A percentile compares a stretch with the other conserved stretches of the same genome.
phyloP scores from a whole-genome alignment of 2,113 vertebrate genomes.

The Microtus ochrogaster region DNA sequence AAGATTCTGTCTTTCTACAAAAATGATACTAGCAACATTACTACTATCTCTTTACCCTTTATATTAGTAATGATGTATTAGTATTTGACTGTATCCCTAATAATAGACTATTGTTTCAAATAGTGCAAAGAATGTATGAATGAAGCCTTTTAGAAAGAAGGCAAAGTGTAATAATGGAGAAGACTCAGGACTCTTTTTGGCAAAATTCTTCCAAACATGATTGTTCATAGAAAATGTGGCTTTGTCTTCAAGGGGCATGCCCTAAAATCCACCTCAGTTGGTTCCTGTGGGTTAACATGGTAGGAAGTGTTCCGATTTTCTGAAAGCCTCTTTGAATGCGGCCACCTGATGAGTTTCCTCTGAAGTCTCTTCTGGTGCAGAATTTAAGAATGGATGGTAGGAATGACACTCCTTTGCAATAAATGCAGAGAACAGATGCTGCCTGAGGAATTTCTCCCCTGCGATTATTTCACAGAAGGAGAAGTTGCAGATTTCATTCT shows the following conservation, averaged over 20 bases:
- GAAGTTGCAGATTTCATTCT: not conserved
- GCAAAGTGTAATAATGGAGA: not conserved
- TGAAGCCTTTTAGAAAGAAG: not conserved
- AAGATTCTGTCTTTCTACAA: not conserved
- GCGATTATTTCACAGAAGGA: conserved; percentile 7
- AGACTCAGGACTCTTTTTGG: not conserved
- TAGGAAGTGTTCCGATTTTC: not conserved
- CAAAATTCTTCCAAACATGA: not conserved
- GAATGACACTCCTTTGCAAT: not conserved
- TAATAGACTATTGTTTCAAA: not conserved
- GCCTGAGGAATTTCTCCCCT: not conserved
- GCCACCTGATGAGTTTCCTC: not conserved
- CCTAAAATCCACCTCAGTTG: not conserved
- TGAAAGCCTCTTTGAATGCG: not conserved
- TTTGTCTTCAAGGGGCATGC: not conserved
- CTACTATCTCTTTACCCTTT: not conserved
- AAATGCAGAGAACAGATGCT: not conserved
- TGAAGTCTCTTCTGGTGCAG: not conserved
- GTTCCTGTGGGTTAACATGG: not conserved
- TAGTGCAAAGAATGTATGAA: not conserved
- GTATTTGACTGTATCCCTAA: not conserved
- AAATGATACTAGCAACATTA: not conserved
- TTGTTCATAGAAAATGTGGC: not conserved
- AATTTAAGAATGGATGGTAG: conserved; percentile 5
- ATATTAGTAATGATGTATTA: not conserved